Base-by-base conservation (phyloP, 2,797 vertebrate species). In the Galago senegalensis region DNA sequence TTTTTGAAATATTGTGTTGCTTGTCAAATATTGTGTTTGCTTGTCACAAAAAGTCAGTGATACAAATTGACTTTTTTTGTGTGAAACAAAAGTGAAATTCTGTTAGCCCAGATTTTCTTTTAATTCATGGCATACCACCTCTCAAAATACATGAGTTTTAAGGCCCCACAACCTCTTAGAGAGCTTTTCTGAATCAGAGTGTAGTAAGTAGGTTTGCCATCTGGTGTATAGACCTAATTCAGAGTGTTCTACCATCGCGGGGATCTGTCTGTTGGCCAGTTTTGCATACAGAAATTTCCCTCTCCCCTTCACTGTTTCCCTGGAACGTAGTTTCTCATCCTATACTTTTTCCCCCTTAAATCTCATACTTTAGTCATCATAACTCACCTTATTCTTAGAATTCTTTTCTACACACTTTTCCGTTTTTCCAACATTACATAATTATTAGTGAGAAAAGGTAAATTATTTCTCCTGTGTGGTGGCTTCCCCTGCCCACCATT, bases 321-420 rank as follows among this genome's bases (percentile, higher is more conserved):
- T 73, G 70, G 63, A 23, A 43, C 34, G 16, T n/a, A 37, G 37
- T 40, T 89, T 95, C 31, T 79, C 31, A 77, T 25, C 53, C 34
- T 27, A 7, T 58, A 20, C 89, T 79, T 69, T 23, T 58, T 87
- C 89, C 46, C 25, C 29, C 37, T 80, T 83, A 56, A 70, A 83
- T 25, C 34, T 80, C 81, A 65, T 46, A 58, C 9, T 46, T 77
- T 63, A 20, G 27, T 60, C 75, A 73, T 70, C 79, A 11, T 31
- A 29, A 94, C 58, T 91, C 73, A 77, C 37, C 53, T 85, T 61
- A 75, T 92, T 95, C n/a, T 37, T 60, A 65, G 67, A 79, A 27
- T 37, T 82, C 16, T 82, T 89, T 89, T 77, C 80, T 65, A 6
- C 25, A 69, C 0, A 31, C 46, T 87, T 60, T 76, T 93, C 65